Conservation (phyloP, 2,888 invertebrate species). For the Heliconius cydno region DNA sequence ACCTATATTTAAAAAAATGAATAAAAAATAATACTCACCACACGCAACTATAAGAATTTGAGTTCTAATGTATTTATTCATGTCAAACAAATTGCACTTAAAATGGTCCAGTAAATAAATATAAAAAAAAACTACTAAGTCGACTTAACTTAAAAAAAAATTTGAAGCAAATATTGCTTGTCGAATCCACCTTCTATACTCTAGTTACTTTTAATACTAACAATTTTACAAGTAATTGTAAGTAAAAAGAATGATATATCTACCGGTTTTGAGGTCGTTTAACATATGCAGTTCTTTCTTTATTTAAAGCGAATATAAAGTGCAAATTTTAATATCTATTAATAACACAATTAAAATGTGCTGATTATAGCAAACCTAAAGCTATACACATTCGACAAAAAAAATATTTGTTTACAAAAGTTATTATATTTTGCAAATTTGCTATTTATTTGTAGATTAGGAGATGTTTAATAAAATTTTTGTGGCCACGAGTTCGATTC, state of each 20-base stretch:
- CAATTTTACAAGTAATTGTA: neutral
- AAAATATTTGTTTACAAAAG: neutral
- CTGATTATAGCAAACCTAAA: neutral
- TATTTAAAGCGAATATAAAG: neutral
- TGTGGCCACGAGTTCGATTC: neutral
- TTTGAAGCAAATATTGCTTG: neutral
- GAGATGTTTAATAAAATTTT: neutral
- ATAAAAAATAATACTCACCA: constrained; percentile 40
- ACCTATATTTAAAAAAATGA: neutral
- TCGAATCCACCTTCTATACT: neutral
- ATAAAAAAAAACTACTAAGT: neutral
- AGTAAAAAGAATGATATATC: neutral
- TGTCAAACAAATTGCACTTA: neutral
- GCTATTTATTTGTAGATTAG: neutral
- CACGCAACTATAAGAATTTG: constrained; percentile 52
- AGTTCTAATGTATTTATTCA: constrained; percentile 37
- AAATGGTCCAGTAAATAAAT: neutral
- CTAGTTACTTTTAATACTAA: neutral
- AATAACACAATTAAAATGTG: neutral
- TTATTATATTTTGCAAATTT: neutral
- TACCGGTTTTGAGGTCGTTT: neutral
- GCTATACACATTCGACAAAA: neutral
- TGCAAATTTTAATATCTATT: neutral
- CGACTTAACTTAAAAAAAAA: neutral
- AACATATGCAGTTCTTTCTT: neutral